Evolutionary conservation across 2,113 vertebrate species (phyloP).

Genomic region (Zosterops borbonicus): DNA sequence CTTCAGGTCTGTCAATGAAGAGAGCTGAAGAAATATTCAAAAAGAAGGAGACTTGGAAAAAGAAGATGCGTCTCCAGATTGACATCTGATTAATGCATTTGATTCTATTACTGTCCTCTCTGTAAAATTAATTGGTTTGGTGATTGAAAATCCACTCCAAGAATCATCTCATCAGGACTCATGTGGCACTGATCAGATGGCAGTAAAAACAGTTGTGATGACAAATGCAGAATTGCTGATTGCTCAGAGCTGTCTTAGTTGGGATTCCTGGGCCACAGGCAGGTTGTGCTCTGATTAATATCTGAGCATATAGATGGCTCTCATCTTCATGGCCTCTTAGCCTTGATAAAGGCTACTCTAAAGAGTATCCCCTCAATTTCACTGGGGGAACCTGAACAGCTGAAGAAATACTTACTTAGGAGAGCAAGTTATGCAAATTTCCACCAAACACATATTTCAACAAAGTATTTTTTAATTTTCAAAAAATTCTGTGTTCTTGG

Average conservation of each 20-base stretch:
- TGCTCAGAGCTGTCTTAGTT: conserved; percentile 35
- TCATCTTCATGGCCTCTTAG: background rate
- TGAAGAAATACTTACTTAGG: background rate
- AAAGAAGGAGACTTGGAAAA: background rate
- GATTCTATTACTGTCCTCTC: background rate
- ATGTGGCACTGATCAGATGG: conserved; percentile 62
- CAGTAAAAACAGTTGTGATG: conserved; percentile 66
- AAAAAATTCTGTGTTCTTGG: background rate
- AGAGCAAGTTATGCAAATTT: background rate
- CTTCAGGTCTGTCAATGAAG: background rate
- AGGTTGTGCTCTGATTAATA: conserved; percentile 44
- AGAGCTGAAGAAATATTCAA: background rate
- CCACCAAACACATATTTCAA: background rate
- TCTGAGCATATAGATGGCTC: background rate
- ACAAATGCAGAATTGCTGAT: conserved; percentile 64
- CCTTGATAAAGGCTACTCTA: background rate
- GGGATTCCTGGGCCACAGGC: conserved; percentile 44
- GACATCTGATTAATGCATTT: background rate
- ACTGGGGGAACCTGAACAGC: background rate
- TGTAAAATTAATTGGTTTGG: conserved; percentile 57
- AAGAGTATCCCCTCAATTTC: background rate
- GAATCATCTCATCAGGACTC: conserved; percentile 47
- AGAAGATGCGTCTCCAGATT: background rate
- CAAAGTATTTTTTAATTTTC: background rate
- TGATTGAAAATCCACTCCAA: conserved; percentile 55